Base-by-base conservation (phyloP, 2,113 vertebrate species). In the Morphnarchus princeps region DNA sequence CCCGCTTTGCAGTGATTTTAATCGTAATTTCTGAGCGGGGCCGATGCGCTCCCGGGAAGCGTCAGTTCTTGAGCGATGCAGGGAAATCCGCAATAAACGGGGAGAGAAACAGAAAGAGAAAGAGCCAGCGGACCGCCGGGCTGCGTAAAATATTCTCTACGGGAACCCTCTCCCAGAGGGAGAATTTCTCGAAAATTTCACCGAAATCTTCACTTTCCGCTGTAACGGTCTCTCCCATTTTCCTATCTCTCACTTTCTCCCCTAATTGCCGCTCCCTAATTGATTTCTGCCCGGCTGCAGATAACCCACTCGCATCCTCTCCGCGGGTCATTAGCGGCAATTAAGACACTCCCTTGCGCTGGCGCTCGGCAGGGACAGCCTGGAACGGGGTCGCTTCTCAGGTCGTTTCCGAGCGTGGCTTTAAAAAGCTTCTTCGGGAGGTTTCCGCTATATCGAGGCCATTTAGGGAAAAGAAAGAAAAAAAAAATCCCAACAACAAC, bases 251-350 rank as follows among this genome's bases (percentile, higher is more conserved):
- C 79, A 24, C 85, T 76, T 82, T 87, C 84, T 55, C 47, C 36
- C 16, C 58, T 77, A 54, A 62, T 73, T 84, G 87, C 77, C 83
- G 59, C 93, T 89, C 47, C 70, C 70, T 95, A 62, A 79, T 45
- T 86, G 87, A 82, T 84, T 95, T 95, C 82, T 90, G 89, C 82
- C 57, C 13, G 14, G 54, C 72, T 73, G 76, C 52, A 87, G 93
- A 89, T 90, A 91, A 72, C 38, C 63, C 87, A 18, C 84, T 82
- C 73, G 61, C 52, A 86, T 90, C 69, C 50, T 49, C 77, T 87
- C 70, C 49, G 71, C 18, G 18, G 80, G 40, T 91, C 82, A 87
- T 95, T 93, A 93, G 80, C 43, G 50, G 63, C 45, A 94, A 86
- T 96, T 95, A 94, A 93, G 81, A 47, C 65, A 43, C 29, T 91